Percentiles rank a stretch among this genome's conserved stretches.
Evolutionary conservation across 2,888 invertebrate species (phyloP).

Genomic region (Dynastes maya): DNA sequence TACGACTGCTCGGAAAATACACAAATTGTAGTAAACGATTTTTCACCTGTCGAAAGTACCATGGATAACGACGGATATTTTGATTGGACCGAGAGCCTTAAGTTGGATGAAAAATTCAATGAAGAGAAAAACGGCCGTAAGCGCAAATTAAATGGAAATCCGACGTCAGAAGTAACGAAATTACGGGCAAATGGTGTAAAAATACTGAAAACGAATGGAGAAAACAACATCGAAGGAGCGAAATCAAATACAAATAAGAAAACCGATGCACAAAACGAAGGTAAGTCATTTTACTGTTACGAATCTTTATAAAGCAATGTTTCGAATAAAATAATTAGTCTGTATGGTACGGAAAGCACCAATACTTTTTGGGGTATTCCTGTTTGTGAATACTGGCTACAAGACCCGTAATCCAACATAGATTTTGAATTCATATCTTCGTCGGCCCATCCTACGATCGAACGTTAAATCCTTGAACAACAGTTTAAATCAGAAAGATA

Average conservation of each 20-base stretch:
- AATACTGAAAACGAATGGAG: slow-evolving; percentile 35
- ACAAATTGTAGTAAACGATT: slow-evolving; percentile 64
- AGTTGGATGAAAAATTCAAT: slow-evolving; percentile 63
- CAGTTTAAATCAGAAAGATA: too few species aligned
- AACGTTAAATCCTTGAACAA: too few species aligned
- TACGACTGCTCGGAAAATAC: slow-evolving; percentile 63
- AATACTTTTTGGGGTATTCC: too few species aligned
- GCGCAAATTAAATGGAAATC: slow-evolving; percentile 56
- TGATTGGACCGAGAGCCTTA: slow-evolving; percentile 66
- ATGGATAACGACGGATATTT: slow-evolving; percentile 69
- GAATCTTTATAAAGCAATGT: neutral
- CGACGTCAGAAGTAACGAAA: slow-evolving; percentile 37
- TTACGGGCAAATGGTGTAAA: slow-evolving; percentile 45
- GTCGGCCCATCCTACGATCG: too few species aligned
- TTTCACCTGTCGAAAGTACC: slow-evolving; percentile 61
- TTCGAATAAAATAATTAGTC: too few species aligned
- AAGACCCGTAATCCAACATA: too few species aligned
- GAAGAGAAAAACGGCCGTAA: slow-evolving; percentile 58
- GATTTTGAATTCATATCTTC: too few species aligned
- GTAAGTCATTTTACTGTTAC: slow-evolving; percentile 38
- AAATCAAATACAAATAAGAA: slow-evolving; percentile 42
- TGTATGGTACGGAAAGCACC: too few species aligned
- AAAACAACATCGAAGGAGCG: slow-evolving; percentile 20
- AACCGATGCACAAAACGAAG: slow-evolving; percentile 41
- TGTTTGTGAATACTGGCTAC: too few species aligned